phyloP scores from a whole-genome alignment of 2,888 invertebrate species.

The Boloria euphrosyne region DNA sequence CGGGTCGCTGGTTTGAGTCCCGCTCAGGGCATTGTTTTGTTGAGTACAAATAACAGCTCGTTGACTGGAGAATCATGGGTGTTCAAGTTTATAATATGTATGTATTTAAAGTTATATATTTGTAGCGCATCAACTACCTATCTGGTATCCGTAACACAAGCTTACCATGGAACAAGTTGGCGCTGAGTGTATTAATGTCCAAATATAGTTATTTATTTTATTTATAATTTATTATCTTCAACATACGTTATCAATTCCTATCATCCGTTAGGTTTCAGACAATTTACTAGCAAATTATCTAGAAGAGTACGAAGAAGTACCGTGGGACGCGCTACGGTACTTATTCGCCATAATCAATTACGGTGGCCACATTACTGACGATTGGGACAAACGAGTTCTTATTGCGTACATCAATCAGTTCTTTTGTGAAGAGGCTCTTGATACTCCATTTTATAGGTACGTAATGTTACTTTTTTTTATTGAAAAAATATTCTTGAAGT shows the following conservation, averaged over 20 bases:
- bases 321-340: conserved; percentile 95
- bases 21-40: too few species aligned
- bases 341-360: conserved; percentile 94
- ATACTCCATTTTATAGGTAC: conserved; percentile 85
- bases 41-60: too few species aligned
- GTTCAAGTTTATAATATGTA: too few species aligned
- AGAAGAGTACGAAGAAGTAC: conserved; percentile 93
- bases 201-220: neutral
- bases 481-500: neutral
- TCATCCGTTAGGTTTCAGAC: conserved; percentile 85
- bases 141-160: too few species aligned
- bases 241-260: too few species aligned
- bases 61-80: too few species aligned
- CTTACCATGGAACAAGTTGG: too few species aligned
- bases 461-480: conserved; percentile 39
- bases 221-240: neutral
- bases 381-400: conserved; percentile 88
- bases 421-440: conserved; percentile 88
- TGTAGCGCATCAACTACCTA: too few species aligned
- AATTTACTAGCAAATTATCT: conserved; percentile 91
- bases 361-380: conserved; percentile 92
- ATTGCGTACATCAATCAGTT: conserved; percentile 92
- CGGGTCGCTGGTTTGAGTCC: too few species aligned
- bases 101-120: too few species aligned
- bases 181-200: too few species aligned